Conservation (phyloP, 1,140 invertebrate genomes). For the Dreissena polymorpha region DNA sequence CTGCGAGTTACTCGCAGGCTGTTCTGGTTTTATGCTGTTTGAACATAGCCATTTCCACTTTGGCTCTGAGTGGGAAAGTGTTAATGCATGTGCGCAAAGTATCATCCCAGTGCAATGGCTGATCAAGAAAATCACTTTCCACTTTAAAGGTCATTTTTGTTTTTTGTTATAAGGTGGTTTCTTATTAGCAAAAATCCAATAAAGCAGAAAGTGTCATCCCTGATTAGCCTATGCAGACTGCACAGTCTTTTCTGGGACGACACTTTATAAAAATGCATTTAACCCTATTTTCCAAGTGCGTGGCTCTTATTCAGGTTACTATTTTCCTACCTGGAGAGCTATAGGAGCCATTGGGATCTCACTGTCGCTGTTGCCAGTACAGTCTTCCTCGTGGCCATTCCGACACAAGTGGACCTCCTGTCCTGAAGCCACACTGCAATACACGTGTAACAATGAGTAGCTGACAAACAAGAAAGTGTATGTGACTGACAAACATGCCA, state of each 20-base stretch:
- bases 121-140: background rate
- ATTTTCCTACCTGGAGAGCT: background rate
- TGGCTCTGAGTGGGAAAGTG: too few species aligned
- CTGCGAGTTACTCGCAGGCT: too few species aligned
- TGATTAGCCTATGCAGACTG: too few species aligned
- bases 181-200: background rate
- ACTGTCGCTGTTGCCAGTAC: background rate
- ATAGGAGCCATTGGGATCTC: constrained; percentile 1
- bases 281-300: background rate
- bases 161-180: background rate
- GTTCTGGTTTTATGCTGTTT: too few species aligned
- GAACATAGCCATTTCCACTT: too few species aligned
- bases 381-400: background rate
- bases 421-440: background rate
- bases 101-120: background rate
- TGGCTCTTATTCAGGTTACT: background rate
- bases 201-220: too few species aligned
- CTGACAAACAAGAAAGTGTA: background rate
- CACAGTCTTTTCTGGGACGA: too few species aligned
- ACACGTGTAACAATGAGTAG: background rate
- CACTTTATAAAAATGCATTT: too few species aligned
- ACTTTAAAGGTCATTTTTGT: background rate
- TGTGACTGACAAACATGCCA: background rate
- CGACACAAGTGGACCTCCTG: constrained; percentile 27
- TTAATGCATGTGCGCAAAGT: background rate